These are phyloP conservation scores for Strix aluco DNA, from an alignment of 2,113 vertebrate genomes.

Conservation along the genomic window DNA sequence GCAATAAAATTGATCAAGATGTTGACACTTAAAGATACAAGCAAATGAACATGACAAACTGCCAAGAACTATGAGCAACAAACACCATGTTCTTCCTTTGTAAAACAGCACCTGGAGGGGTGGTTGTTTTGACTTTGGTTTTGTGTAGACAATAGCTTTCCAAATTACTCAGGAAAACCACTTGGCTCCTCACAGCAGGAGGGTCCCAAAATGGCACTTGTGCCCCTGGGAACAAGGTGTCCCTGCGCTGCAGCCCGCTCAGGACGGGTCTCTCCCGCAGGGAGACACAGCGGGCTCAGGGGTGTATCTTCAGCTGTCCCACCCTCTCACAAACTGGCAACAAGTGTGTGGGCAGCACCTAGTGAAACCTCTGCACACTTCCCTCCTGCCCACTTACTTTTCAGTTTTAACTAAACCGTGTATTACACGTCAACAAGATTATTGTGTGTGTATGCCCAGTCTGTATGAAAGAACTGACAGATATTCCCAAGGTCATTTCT, in stretches of 20 bases:
- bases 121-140: neutral
- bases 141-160: neutral
- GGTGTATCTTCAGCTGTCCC: neutral
- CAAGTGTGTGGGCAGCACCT: accelerated
- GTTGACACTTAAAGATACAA: neutral
- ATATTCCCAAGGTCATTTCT: neutral
- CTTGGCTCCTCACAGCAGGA: neutral
- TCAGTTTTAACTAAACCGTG: neutral
- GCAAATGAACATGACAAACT: constrained; percentile 22
- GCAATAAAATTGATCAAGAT: constrained; percentile 15
- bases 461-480: neutral
- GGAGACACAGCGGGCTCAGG: too few species aligned
- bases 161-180: neutral
- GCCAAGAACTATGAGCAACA: neutral
- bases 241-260: neutral
- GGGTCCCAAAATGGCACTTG: accelerated
- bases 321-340: neutral
- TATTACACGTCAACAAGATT: neutral
- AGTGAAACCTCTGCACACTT: neutral
- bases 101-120: neutral
- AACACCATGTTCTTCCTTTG: neutral
- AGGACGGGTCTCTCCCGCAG: too few species aligned
- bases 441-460: too few species aligned
- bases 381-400: neutral
- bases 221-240: neutral